Base-by-base conservation (phyloP, 2,113 vertebrate genomes). In the Zeus faber region DNA sequence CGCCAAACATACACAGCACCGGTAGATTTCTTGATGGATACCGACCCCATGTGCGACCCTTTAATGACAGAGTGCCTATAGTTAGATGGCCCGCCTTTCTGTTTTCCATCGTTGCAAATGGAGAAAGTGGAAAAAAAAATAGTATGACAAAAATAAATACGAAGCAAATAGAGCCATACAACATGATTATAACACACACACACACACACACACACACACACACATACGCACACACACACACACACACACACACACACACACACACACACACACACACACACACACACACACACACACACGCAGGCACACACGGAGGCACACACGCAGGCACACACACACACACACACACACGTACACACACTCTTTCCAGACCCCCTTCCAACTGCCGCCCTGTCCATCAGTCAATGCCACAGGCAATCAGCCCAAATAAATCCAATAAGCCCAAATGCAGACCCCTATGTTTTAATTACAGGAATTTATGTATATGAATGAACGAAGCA, bases 401-500 rank as follows among this genome's bases (percentile, higher is more conserved):
- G 65, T 71, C 69, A 83, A 57, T 70, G 64, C 60, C 63, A 63
- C 20, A 6, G 54, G 45, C 72, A 82, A 81, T 81, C 60, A 69
- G 60, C 51, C 43, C 16, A 68, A 75, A 80, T 67, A 76, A 87
- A 88, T 87, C 60, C 61, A 84, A 85, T 86, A 81, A 86, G 58
- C 50, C 52, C 59, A 75, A 85, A 75, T 7, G 63, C 81, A 86
- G 79, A 79, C 74, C 67, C 52, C 27, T 57, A 57, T 67, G 81
- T 84, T 86, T n/a, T 81, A 84, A 85, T 86, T 80, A 78, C 78
- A 69, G 62, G 73, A 84, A 80, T 73, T 68, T 73, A 63, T 70
- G 74, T 72, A 44, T 66, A 11, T 54, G 72, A 75, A n/a, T n/a
- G n/a, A 33, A 65, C 48, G 49, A 54, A 65, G 43, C 3, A 5